phyloP scores from a whole-genome alignment of 2,113 vertebrate species.

The Dipodomys ordii region DNA sequence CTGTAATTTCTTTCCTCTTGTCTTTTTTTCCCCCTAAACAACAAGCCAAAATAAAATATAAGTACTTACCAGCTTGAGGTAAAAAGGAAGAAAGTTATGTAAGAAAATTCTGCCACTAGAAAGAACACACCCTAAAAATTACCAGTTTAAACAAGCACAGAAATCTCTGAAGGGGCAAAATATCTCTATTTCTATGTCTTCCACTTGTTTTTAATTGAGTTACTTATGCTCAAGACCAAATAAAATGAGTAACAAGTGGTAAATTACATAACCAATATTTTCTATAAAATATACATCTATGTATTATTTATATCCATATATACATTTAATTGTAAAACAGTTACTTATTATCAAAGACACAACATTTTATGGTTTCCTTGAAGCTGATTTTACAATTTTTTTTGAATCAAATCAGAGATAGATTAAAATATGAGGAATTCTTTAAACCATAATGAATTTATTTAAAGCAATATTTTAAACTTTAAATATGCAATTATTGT shows the following conservation, averaged over 20 bases:
- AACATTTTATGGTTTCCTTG: neutral
- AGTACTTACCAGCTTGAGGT: slow-evolving; percentile 84
- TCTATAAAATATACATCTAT: neutral
- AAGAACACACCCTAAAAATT: slow-evolving; percentile 83
- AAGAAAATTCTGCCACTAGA: slow-evolving; percentile 86
- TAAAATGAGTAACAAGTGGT: neutral
- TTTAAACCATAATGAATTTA: neutral
- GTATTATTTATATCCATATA: neutral
- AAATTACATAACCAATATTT: neutral
- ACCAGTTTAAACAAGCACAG: slow-evolving; percentile 79
- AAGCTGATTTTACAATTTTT: neutral
- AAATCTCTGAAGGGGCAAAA: slow-evolving; percentile 79
- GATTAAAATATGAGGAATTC: neutral
- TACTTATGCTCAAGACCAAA: slow-evolving; percentile 47
- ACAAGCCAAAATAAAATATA: slow-evolving; percentile 85
- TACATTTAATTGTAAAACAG: neutral
- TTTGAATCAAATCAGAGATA: neutral
- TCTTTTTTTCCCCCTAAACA: slow-evolving; percentile 69
- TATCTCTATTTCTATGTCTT: neutral
- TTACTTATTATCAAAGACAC: neutral
- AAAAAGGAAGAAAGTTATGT: slow-evolving; percentile 84
- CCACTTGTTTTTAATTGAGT: neutral
- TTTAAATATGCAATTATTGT: neutral
- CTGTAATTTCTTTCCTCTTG: slow-evolving; percentile 58
- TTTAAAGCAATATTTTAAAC: neutral